These are phyloP conservation scores for Drosophila pegasa DNA, from an alignment of 2,888 invertebrate species.

Conservation along the genomic window DNA sequence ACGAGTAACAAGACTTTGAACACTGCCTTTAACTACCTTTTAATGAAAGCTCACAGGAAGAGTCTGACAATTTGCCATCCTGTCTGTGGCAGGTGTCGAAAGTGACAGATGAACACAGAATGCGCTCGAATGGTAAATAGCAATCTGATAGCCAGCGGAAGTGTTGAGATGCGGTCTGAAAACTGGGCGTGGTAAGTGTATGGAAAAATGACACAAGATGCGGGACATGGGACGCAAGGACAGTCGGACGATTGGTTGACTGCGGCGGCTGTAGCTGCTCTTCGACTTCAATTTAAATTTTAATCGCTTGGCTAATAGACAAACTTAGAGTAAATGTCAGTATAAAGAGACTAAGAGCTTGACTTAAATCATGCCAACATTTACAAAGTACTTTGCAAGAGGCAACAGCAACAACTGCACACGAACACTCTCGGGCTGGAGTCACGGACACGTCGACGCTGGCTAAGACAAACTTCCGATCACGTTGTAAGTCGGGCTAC, in stretches of 20 bases:
- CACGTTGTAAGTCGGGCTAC: slow-evolving; percentile 69
- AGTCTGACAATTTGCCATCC: slow-evolving; percentile 44
- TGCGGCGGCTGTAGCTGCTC: slow-evolving; percentile 22
- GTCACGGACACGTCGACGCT: slow-evolving; percentile 74
- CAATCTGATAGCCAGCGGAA: slow-evolving; percentile 47
- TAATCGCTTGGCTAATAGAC: slow-evolving; percentile 80
- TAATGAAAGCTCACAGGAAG: slow-evolving; percentile 61
- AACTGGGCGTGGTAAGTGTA: slow-evolving; percentile 41
- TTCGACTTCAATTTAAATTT: slow-evolving; percentile 78
- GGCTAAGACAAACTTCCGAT: slow-evolving; percentile 80
- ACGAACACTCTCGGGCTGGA: slow-evolving; percentile 28
- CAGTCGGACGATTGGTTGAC: slow-evolving; percentile 6
- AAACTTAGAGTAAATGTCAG: slow-evolving; percentile 77
- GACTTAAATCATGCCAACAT: slow-evolving; percentile 81
- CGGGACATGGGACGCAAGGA: slow-evolving; percentile 2
- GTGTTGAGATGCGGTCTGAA: slow-evolving; percentile 31
- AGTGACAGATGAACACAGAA: slow-evolving; percentile 73
- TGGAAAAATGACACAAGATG: slow-evolving; percentile 31
- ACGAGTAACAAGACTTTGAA: slow-evolving; percentile 13
- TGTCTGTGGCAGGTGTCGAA: slow-evolving; percentile 77
- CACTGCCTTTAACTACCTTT: slow-evolving; percentile 25
- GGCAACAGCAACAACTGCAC: slow-evolving; percentile 35
- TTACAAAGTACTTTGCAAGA: slow-evolving; percentile 76
- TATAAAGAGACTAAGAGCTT: slow-evolving; percentile 79
- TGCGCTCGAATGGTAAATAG: slow-evolving; percentile 37